Conservation (phyloP, 2,888 invertebrate genomes). For the Onthophagus sagittarius region DNA sequence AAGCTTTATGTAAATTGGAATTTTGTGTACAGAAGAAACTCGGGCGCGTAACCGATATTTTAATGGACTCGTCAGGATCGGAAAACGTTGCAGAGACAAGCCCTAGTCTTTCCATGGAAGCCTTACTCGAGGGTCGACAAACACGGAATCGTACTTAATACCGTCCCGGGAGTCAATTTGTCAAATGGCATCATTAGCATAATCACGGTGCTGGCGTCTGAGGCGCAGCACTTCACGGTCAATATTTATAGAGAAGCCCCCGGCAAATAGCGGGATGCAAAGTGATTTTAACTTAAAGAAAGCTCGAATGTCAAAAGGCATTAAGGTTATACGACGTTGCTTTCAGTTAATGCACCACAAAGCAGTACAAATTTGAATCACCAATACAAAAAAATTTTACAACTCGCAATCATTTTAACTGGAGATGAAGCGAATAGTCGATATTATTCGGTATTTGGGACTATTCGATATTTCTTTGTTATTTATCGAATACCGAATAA, state of each 20-base stretch:
- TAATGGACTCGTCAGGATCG: constrained; percentile 23
- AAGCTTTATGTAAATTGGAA: constrained; percentile 23
- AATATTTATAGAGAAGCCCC: constrained; percentile 20
- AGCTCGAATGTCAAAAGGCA: not conserved
- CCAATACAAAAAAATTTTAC: not conserved
- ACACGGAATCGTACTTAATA: constrained; percentile 25
- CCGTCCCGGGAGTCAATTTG: constrained; percentile 26
- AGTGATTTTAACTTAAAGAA: not conserved
- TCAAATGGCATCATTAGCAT: constrained; percentile 29
- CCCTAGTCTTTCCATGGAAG: constrained; percentile 4
- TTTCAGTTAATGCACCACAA: not conserved
- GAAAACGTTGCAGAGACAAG: constrained; percentile 16
- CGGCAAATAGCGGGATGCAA: constrained; percentile 1
- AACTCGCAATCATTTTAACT: too few relatives aligned
- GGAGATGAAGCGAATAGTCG: too few relatives aligned
- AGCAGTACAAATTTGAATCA: not conserved
- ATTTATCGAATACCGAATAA: too few relatives aligned
- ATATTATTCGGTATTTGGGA: too few relatives aligned
- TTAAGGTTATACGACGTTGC: not conserved
- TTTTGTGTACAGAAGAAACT: constrained; percentile 12
- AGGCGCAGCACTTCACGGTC: constrained; percentile 21
- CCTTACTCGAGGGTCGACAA: constrained; percentile 3
- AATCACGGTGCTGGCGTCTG: constrained; percentile 22
- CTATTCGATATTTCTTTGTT: too few relatives aligned
- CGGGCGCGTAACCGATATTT: constrained; percentile 24